These are phyloP conservation scores for Microctenopoma lineatum DNA, from an alignment of 2,797 vertebrate genomes.

Conservation along the genomic window DNA sequence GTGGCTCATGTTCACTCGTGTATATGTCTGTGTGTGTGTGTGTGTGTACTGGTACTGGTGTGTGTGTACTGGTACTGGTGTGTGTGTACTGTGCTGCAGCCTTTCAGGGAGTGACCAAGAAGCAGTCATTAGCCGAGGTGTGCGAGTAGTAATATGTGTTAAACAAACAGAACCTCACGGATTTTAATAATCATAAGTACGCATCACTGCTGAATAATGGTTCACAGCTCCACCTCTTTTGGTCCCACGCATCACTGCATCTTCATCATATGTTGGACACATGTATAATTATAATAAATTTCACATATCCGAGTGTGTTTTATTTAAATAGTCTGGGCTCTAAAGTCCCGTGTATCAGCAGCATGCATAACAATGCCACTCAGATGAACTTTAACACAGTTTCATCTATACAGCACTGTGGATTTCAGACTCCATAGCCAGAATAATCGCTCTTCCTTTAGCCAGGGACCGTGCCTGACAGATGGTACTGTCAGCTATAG, in stretches of 20 bases:
- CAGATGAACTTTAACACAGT: slow-evolving; percentile 4
- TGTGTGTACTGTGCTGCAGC: slow-evolving; percentile 22
- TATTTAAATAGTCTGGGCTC: not conserved
- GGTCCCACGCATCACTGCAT: too few species aligned
- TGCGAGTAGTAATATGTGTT: not conserved
- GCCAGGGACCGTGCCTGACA: slow-evolving; percentile 23
- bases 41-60: slow-evolving; percentile 29
- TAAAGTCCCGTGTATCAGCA: slow-evolving; percentile 4
- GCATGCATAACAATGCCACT: slow-evolving; percentile 5
- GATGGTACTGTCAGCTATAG: slow-evolving; percentile 20
- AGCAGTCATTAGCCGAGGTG: slow-evolving; percentile 4
- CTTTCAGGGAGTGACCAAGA: slow-evolving; percentile 1
- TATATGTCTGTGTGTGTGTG: slow-evolving; percentile 37
- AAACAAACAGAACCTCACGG: too few species aligned
- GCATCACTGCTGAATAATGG: too few species aligned
- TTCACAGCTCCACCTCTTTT: too few species aligned
- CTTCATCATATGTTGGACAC: too few species aligned
- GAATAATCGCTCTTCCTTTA: slow-evolving; percentile 39
- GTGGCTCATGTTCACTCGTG: slow-evolving; percentile 59
- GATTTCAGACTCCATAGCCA: slow-evolving; percentile 20
- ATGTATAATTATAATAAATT: not conserved
- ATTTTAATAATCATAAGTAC: too few species aligned
- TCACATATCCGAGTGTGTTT: not conserved
- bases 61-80: too few species aligned
- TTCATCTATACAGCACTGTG: not conserved